phyloP scores from a whole-genome alignment of 2,797 vertebrate species.

The Microcaecilia unicolor region DNA sequence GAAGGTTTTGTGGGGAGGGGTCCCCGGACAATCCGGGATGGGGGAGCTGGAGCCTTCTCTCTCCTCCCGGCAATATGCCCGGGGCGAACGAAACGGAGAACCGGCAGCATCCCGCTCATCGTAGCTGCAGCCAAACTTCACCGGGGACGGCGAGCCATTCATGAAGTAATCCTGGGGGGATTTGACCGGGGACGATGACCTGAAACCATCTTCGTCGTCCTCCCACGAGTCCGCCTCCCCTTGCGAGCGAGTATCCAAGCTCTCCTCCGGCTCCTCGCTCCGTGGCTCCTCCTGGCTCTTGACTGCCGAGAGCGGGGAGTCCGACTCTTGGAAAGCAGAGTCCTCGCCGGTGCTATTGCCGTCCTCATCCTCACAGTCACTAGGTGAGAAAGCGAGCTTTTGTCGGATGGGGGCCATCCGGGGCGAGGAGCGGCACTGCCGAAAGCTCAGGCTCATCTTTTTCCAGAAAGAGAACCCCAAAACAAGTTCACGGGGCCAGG shows the following conservation, averaged over 20 bases:
- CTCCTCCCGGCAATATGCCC: conserved; percentile 33
- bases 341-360: conserved; percentile 85
- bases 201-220: conserved; percentile 70
- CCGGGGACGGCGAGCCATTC: conserved; percentile 65
- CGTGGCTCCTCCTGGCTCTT: conserved; percentile 37
- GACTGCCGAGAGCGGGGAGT: conserved; percentile 68
- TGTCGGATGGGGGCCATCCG: conserved; percentile 60
- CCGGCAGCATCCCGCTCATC: conserved; percentile 22
- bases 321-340: conserved; percentile 87
- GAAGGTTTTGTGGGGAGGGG: conserved; percentile 92
- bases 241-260: conserved; percentile 4
- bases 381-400: conserved; percentile 70
- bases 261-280: conserved; percentile 2
- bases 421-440: conserved; percentile 37
- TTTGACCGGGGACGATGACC: conserved; percentile 66
- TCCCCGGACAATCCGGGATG: conserved; percentile 78
- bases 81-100: conserved; percentile 33
- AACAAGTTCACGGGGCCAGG: no score
- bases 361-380: conserved; percentile 78
- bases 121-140: conserved; percentile 49
- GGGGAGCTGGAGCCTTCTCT: conserved; percentile 63
- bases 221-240: conserved; percentile 72
- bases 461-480: no score
- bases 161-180: conserved; percentile 56
- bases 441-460: neutral